Conservation (phyloP, 2,888 invertebrate species). For the Taenaris catops region DNA sequence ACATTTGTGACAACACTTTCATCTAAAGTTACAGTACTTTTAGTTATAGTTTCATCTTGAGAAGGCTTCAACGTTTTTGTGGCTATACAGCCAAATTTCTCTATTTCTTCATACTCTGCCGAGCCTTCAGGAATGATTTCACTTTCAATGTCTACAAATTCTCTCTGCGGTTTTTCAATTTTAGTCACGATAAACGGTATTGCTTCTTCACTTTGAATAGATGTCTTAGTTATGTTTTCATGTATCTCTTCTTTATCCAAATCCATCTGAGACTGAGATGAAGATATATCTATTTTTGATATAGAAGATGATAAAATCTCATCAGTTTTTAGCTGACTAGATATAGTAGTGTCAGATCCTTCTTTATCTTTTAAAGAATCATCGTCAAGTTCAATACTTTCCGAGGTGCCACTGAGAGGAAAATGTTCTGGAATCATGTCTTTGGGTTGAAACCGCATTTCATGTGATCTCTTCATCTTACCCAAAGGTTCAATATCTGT, state of each 20-base stretch:
- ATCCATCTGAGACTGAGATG: conserved; percentile 51
- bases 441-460: conserved; percentile 91
- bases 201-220: conserved; percentile 40
- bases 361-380: conserved; percentile 62
- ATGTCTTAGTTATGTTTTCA: conserved; percentile 41
- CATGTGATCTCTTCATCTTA: conserved; percentile 93
- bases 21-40: conserved; percentile 36
- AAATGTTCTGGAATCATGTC: conserved; percentile 73
- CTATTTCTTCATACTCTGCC: conserved; percentile 62
- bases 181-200: conserved; percentile 60
- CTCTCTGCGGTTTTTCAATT: conserved; percentile 53
- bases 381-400: conserved; percentile 63
- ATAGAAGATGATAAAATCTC: conserved; percentile 65
- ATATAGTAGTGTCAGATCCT: conserved; percentile 65
- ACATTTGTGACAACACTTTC: conserved; percentile 35
- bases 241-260: conserved; percentile 42
- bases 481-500: conserved; percentile 78
- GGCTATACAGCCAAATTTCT: conserved; percentile 47
- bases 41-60: conserved; percentile 36
- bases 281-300: conserved; percentile 61
- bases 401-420: conserved; percentile 55
- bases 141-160: conserved; percentile 70
- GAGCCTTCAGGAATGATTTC: conserved; percentile 70
- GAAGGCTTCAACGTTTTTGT: conserved; percentile 43
- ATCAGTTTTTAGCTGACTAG: conserved; percentile 67